Conservation (phyloP, 2,797 vertebrate genomes). For the Myotis vivesi region DNA sequence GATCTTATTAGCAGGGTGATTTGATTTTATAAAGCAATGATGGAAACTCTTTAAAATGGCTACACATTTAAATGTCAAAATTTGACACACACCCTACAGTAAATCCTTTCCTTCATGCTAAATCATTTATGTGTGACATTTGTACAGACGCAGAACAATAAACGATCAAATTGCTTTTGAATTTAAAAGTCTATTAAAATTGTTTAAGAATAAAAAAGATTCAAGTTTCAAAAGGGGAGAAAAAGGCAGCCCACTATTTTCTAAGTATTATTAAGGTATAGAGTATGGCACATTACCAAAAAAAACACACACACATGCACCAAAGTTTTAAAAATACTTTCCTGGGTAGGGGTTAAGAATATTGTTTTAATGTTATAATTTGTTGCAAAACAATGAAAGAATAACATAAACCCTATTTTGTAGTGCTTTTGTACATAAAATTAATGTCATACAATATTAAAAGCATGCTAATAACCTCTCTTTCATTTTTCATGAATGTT, state of each 20-base stretch:
- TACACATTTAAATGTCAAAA: conserved; percentile 32
- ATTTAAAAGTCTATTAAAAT: conserved; percentile 74
- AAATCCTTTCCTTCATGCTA: conserved; percentile 59
- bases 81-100: neutral
- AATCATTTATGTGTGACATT: conserved; percentile 59
- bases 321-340: conserved; percentile 24
- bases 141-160: conserved; percentile 68
- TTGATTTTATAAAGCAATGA: conserved; percentile 25
- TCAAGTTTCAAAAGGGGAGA: neutral
- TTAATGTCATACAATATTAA: conserved; percentile 34
- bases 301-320: neutral
- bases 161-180: conserved; percentile 72
- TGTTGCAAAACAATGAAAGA: neutral
- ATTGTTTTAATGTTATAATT: neutral
- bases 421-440: conserved; percentile 29
- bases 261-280: neutral
- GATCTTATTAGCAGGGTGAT: neutral
- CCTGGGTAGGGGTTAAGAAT: neutral
- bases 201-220: conserved; percentile 56
- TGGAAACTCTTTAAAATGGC: conserved; percentile 42
- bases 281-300: neutral
- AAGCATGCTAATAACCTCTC: neutral
- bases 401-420: neutral
- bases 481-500: conserved; percentile 12
- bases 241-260: neutral